A percentile compares a stretch with the other conserved stretches of the same genome.
Evolutionary conservation across 1,140 invertebrate genomes (phyloP).

Genomic region (Lasaia peninsularis): DNA sequence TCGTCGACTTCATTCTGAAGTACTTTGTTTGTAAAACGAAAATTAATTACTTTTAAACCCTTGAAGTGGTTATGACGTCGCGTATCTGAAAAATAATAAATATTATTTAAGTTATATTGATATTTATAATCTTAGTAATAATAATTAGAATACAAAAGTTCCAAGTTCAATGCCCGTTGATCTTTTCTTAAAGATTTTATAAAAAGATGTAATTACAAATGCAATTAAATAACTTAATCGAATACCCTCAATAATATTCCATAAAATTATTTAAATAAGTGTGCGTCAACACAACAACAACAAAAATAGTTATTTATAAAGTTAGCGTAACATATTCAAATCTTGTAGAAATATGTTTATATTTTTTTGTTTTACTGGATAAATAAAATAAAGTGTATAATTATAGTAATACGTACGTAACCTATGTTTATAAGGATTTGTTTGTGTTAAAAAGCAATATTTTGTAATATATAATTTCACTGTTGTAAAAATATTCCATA

Average conservation of each 20-base stretch:
- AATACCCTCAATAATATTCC: no score
- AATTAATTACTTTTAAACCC: slow-evolving; percentile 75
- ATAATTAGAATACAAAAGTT: slow-evolving; percentile 1
- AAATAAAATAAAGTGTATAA: no score
- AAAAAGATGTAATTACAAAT: not conserved
- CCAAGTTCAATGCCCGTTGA: slow-evolving; percentile 14
- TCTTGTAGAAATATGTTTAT: no score
- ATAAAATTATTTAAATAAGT: not conserved
- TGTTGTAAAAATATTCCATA: slow-evolving; percentile 23
- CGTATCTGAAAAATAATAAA: slow-evolving; percentile 50
- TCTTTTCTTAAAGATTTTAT: not conserved
- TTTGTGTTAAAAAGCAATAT: no score
- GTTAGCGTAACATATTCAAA: no score
- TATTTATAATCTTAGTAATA: not conserved
- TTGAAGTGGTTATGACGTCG: slow-evolving; percentile 69
- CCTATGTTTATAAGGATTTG: no score
- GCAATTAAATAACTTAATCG: not conserved
- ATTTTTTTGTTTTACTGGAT: no score
- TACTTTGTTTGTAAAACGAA: slow-evolving; percentile 78
- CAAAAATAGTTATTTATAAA: no score
- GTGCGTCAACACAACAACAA: not conserved
- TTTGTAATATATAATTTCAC: not conserved
- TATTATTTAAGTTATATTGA: not conserved
- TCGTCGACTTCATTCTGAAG: slow-evolving; percentile 75
- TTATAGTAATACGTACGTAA: no score